These are phyloP conservation scores for Synergus japonicus DNA, from an alignment of 2,888 invertebrate species.

Conservation along the genomic window DNA sequence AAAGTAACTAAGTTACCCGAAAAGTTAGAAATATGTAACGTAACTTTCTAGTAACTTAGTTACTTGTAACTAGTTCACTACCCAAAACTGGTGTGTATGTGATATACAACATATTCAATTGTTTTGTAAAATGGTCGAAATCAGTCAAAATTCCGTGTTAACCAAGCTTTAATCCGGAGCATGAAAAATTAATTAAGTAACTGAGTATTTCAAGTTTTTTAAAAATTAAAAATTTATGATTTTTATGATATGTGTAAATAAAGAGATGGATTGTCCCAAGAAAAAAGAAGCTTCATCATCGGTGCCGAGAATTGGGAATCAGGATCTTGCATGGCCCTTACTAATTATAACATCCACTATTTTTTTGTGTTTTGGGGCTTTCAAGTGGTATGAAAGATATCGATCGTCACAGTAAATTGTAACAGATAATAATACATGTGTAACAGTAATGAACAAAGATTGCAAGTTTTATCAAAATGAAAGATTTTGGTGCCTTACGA, in stretches of 20 bases:
- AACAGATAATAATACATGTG: not conserved
- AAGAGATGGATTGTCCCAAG: not conserved
- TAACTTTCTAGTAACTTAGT: too few species aligned
- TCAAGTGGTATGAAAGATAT: not conserved
- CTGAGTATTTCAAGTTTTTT: not conserved
- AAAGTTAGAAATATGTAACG: too few species aligned
- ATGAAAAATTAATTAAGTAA: not conserved
- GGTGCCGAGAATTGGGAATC: not conserved
- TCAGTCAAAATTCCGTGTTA: not conserved
- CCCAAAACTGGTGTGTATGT: too few species aligned
- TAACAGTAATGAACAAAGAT: not conserved
- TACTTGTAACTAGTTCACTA: too few species aligned
- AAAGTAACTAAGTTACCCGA: too few species aligned
- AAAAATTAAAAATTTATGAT: not conserved
- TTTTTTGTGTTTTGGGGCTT: constrained; percentile 29
- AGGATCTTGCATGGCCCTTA: constrained; percentile 47
- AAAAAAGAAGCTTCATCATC: not conserved
- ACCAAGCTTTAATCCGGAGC: not conserved
- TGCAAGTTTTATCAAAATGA: constrained; percentile 7
- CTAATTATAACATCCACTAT: constrained; percentile 41
- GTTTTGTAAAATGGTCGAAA: not conserved
- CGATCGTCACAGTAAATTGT: not conserved
- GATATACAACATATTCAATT: not conserved
- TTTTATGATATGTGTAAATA: not conserved
- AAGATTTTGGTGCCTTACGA: not conserved